phyloP scores from a whole-genome alignment of 1,140 invertebrate species.

The Musca vetustissima region DNA sequence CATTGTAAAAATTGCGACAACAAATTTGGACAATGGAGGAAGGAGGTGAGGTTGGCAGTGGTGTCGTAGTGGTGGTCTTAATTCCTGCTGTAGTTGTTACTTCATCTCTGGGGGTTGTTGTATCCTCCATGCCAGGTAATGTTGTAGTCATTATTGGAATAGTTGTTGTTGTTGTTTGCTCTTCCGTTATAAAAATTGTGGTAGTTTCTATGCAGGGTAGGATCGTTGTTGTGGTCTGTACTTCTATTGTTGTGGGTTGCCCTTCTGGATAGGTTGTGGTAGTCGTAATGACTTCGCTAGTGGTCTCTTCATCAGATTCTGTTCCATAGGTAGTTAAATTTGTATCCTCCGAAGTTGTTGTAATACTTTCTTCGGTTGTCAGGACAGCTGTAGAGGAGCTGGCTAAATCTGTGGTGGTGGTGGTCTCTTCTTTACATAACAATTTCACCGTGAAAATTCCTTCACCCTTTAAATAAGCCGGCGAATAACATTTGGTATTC shows the following conservation, averaged over 20 bases:
- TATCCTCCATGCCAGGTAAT: not conserved
- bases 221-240: too few relatives aligned
- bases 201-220: too few relatives aligned
- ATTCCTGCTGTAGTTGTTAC: not conserved
- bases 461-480: not conserved
- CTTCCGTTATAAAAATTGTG: too few relatives aligned
- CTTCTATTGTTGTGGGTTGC: too few relatives aligned
- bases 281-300: too few relatives aligned
- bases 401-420: not conserved
- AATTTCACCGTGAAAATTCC: not conserved
- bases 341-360: not conserved
- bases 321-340: not conserved
- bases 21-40: too few relatives aligned
- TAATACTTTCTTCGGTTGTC: not conserved
- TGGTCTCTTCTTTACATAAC: not conserved
- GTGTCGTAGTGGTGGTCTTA: too few relatives aligned
- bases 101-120: not conserved
- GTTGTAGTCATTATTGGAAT: not conserved
- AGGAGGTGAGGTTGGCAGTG: too few relatives aligned
- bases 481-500: constrained; percentile 9
- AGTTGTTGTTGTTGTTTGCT: constrained; percentile 9
- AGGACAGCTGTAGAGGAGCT: too few relatives aligned
- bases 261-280: too few relatives aligned
- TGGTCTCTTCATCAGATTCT: too few relatives aligned
- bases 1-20: too few relatives aligned